Base-by-base conservation (phyloP, 2,888 invertebrate genomes). In the Drosophila rellima region DNA sequence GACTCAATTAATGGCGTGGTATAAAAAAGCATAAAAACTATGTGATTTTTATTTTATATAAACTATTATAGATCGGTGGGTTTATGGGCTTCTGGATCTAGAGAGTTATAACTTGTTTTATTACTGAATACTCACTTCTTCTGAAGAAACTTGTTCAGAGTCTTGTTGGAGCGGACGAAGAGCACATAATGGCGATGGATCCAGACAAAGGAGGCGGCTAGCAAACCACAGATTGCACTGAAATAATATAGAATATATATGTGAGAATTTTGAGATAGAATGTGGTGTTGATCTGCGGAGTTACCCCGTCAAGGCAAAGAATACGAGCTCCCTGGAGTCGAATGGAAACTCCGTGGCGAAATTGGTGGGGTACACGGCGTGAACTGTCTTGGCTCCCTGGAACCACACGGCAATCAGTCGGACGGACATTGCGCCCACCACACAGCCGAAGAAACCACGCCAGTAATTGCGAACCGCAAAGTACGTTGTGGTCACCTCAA, bases 401-500 rank as follows among this genome's bases (percentile, higher is more conserved):
- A 98, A 97, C 98, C 98, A 98, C 33, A 99, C 98, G 0, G 98
- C 97, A 63, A 99, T 93, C 3, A 99, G 93, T 0, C 99, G 94
- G 92, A 99, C 99, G 90, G 98, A 96, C 35, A 98, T 97, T 10
- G 99, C 99, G 60, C 98, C 98, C 93, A 72, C 61, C 98, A 98
- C 47, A 98, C 99, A 1, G 99, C 98, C 0, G 92, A 99, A 99
- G 93, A 99, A 99, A 0, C 98, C 99, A 37, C 99, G 94, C 99
- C 99, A 99, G 91, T 99, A 99, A 92, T 99, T 99, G 59, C 99
- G 94, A 0, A 99, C 98, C 2, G 99, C 99, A 93, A 99, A 99
- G 92, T 99, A 99, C 0, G 98, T 98, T 0, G 99, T 98, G 18
- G 99, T 99, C 93, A 99, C 99, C 94, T 99, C 99, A 85, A 99